These are phyloP conservation scores for Rhinogobio ventralis DNA, from an alignment of 2,797 vertebrate genomes.

Conservation along the genomic window DNA sequence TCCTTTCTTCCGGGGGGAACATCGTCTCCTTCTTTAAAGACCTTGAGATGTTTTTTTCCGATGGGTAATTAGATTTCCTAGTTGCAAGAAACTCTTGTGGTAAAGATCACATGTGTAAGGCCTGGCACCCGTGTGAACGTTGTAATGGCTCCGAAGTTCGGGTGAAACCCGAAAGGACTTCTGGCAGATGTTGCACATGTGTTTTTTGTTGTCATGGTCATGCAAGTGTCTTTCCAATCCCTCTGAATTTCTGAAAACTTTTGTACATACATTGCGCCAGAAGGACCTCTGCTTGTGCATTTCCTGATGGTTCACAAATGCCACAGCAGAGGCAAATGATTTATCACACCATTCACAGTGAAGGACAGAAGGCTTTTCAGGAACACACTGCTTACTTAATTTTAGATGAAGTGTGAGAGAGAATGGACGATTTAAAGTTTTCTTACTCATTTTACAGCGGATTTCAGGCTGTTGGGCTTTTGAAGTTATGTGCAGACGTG, in stretches of 20 bases:
- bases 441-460: constrained; percentile 69
- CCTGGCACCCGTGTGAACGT: constrained; percentile 47
- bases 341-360: constrained; percentile 71
- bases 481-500: constrained; percentile 64
- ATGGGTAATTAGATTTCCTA: constrained; percentile 53
- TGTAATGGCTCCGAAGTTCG: constrained; percentile 58
- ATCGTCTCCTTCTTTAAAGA: not conserved
- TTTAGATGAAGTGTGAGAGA: constrained; percentile 65
- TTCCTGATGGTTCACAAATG: constrained; percentile 64
- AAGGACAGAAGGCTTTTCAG: not conserved
- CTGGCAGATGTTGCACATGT: constrained; percentile 62
- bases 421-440: constrained; percentile 57
- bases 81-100: constrained; percentile 59
- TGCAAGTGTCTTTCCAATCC: constrained; percentile 65
- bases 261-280: constrained; percentile 63
- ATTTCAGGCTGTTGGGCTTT: not conserved
- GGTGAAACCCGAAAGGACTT: constrained; percentile 52
- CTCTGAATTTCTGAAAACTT: constrained; percentile 65
- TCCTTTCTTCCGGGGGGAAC: constrained; percentile 13
- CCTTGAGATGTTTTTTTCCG: constrained; percentile 47
- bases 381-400: constrained; percentile 48
- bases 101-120: constrained; percentile 63
- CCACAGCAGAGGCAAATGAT: constrained; percentile 53
- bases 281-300: constrained; percentile 66
- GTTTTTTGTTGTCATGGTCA: constrained; percentile 58